Evolutionary conservation across 2,113 vertebrate genomes (phyloP).

Genomic region (Neotoma lepida): DNA sequence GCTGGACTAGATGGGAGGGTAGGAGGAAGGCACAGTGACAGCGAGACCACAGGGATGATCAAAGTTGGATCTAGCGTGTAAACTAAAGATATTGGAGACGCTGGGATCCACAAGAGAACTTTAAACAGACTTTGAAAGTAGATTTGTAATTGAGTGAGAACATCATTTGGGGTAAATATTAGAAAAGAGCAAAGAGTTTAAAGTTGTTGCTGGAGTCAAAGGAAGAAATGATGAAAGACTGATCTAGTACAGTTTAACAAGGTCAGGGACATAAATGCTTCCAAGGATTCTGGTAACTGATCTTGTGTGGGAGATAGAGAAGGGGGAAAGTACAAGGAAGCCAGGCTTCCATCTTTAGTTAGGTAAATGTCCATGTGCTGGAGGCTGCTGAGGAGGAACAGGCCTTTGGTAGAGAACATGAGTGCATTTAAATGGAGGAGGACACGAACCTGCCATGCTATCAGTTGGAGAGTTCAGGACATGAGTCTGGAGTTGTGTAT

Average conservation of each 20-base stretch:
- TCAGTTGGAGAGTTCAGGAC: neutral
- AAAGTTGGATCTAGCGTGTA: neutral
- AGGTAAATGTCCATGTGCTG: neutral
- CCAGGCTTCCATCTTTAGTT: neutral
- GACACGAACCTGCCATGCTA: neutral
- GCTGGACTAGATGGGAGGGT: neutral
- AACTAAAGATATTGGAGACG: neutral
- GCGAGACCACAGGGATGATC: neutral
- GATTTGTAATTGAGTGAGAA: neutral
- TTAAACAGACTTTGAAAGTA: neutral
- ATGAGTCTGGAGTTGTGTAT: neutral
- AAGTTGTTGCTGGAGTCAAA: neutral
- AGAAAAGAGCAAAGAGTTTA: neutral
- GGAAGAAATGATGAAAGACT: neutral
- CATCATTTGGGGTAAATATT: neutral
- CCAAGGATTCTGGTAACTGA: neutral
- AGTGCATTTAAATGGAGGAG: neutral
- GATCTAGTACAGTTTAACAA: neutral
- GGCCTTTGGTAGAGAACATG: neutral
- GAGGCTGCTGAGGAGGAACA: neutral
- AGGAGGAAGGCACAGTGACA: fast-evolving
- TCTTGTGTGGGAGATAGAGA: neutral
- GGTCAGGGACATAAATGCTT: neutral
- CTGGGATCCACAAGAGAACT: neutral
- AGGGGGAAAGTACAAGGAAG: neutral